A percentile compares a stretch with the other conserved stretches of the same genome.
phyloP scores from a whole-genome alignment of 2,797 vertebrate species.

The Liasis olivaceus region DNA sequence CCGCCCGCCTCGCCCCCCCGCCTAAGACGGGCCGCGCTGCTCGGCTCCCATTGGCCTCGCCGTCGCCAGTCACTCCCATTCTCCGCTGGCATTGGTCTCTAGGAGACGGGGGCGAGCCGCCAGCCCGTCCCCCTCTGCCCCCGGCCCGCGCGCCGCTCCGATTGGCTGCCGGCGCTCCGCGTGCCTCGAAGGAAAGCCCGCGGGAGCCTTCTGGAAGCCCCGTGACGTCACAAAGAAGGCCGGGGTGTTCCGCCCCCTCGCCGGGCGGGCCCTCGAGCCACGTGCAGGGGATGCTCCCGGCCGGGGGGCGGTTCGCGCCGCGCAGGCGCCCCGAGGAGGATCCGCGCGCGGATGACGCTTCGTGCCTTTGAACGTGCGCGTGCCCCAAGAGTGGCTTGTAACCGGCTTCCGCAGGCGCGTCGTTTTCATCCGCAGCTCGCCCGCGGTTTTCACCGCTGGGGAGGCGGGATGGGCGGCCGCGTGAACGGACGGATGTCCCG shows the following conservation, averaged over 20 bases:
- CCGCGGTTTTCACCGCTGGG: too few species aligned
- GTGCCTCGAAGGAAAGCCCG: background rate
- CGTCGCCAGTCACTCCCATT: background rate
- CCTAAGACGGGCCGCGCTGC: background rate
- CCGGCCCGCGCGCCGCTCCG: background rate
- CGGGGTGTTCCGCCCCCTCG: background rate
- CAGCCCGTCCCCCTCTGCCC: background rate
- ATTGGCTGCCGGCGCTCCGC: background rate
- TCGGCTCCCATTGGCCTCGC: background rate
- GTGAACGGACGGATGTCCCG: too few species aligned
- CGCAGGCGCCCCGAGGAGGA: too few species aligned
- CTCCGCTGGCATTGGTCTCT: constrained; percentile 2
- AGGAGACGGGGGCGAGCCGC: background rate
- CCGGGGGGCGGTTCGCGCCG: too few species aligned
- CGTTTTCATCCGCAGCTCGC: too few species aligned
- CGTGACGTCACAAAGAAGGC: constrained; percentile 4
- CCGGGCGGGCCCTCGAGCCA: background rate
- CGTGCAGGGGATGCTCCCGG: background rate
- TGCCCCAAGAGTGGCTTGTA: too few species aligned
- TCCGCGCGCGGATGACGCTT: too few species aligned
- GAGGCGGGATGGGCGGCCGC: too few species aligned
- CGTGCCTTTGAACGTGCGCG: too few species aligned
- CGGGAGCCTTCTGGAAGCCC: constrained; percentile 19
- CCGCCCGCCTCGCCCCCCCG: background rate
- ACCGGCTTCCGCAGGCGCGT: too few species aligned